Conservation (phyloP, 2,113 vertebrate species). For the Sphyrna mokarran region DNA sequence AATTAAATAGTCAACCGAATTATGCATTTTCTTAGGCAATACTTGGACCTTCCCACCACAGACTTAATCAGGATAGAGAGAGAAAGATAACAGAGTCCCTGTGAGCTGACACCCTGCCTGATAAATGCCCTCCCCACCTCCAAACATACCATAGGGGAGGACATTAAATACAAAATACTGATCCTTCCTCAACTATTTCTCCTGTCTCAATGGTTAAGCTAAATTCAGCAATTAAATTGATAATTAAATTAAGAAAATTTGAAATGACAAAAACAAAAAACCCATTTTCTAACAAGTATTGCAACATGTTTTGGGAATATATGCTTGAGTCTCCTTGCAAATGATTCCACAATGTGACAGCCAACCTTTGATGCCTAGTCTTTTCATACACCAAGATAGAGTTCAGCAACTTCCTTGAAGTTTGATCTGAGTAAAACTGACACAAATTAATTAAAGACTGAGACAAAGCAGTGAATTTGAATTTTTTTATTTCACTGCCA, state of each 20-base stretch:
- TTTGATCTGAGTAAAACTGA: background rate
- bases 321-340: background rate
- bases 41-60: too few relatives aligned
- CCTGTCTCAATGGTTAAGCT: background rate
- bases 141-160: too few relatives aligned
- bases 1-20: background rate
- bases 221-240: background rate
- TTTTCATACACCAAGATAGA: background rate
- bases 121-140: too few relatives aligned
- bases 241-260: background rate
- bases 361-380: background rate
- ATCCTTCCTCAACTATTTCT: background rate
- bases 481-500: background rate
- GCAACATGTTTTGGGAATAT: background rate
- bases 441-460: background rate
- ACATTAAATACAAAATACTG: background rate
- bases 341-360: background rate
- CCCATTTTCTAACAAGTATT: background rate
- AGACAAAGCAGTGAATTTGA: background rate
- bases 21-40: background rate
- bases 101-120: too few relatives aligned
- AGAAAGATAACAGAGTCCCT: too few relatives aligned
- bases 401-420: background rate
- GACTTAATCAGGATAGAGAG: too few relatives aligned
- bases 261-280: background rate